Conservation (phyloP, 2,113 vertebrate species). For the Oxyruncus cristatus region DNA sequence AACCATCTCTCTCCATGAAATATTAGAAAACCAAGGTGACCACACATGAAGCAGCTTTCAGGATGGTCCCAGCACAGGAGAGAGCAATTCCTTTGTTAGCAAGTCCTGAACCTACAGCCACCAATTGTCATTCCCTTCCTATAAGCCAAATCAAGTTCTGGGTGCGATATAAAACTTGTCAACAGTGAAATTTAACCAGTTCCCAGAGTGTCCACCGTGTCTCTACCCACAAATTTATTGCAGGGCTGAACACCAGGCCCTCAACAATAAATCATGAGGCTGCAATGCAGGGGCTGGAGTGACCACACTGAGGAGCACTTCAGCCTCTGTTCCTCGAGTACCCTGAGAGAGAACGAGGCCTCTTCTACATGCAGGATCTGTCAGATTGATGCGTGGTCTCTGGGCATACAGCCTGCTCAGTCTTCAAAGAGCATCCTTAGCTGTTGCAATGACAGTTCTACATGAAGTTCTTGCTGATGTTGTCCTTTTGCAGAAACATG, state of each 20-base stretch:
- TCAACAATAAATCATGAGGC: not conserved
- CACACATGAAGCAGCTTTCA: not conserved
- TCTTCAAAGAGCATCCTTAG: not conserved
- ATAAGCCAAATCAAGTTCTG: not conserved
- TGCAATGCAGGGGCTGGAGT: not conserved
- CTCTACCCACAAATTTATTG: not conserved
- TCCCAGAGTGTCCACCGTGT: not conserved
- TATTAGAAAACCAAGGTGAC: slow-evolving; percentile 10
- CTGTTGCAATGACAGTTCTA: not conserved
- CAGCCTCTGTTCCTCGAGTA: not conserved
- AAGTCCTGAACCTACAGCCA: not conserved
- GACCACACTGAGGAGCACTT: not conserved
- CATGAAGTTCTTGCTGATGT: not conserved
- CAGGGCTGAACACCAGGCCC: not conserved
- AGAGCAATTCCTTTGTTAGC: not conserved
- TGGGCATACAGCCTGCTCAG: not conserved
- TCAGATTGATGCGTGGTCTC: rapidly evolving
- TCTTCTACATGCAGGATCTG: not conserved
- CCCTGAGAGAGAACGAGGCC: not conserved
- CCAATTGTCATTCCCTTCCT: not conserved
- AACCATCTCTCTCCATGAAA: not conserved
- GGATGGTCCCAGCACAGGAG: not conserved
- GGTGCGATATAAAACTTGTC: not conserved
- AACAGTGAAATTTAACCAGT: not conserved
- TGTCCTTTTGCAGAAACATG: not conserved